Percentiles rank a stretch among this genome's conserved stretches.
Evolutionary conservation across 2,888 invertebrate genomes (phyloP).

Genomic region (Conops quadrifasciatus): DNA sequence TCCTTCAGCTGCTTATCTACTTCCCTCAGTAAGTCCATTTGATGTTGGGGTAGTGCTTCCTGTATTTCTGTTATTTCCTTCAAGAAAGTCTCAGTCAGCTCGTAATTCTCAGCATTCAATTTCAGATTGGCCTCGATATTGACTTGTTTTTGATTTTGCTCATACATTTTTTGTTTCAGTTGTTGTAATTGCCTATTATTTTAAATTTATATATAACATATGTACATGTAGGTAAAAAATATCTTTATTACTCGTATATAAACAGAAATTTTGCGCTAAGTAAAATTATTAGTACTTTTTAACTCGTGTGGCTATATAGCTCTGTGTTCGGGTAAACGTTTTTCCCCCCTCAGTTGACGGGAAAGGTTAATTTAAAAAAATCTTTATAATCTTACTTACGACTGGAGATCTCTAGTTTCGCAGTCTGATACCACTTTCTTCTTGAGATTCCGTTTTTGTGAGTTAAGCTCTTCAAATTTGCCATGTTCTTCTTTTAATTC

Average conservation of each 20-base stretch:
- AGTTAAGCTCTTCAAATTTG: slow-evolving; percentile 39
- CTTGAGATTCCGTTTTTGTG: slow-evolving; percentile 43
- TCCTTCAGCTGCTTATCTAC: slow-evolving; percentile 32
- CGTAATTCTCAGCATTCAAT: slow-evolving; percentile 45
- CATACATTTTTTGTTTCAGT: slow-evolving; percentile 43
- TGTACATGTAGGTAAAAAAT: neutral
- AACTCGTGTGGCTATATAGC: too few species aligned
- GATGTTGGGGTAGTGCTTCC: slow-evolving; percentile 43
- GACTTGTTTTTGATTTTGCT: slow-evolving; percentile 37
- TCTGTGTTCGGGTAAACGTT: too few species aligned
- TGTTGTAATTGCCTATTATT: slow-evolving; percentile 27
- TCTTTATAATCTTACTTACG: neutral
- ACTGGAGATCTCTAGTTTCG: slow-evolving; percentile 46
- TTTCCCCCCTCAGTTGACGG: too few species aligned
- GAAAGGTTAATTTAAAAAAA: too few species aligned
- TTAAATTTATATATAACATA: neutral
- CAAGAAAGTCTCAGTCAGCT: slow-evolving; percentile 37
- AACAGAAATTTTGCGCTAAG: too few species aligned
- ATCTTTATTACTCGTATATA: too few species aligned
- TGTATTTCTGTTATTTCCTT: slow-evolving; percentile 44
- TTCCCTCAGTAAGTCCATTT: slow-evolving; percentile 44
- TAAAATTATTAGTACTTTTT: too few species aligned
- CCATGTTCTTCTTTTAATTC: slow-evolving; percentile 42
- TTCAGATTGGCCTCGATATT: slow-evolving; percentile 36
- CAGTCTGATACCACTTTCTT: slow-evolving; percentile 52